Percentiles rank a stretch among this genome's conserved stretches.
Evolutionary conservation across 2,113 vertebrate species (phyloP).

Genomic region (Heptranchias perlo): DNA sequence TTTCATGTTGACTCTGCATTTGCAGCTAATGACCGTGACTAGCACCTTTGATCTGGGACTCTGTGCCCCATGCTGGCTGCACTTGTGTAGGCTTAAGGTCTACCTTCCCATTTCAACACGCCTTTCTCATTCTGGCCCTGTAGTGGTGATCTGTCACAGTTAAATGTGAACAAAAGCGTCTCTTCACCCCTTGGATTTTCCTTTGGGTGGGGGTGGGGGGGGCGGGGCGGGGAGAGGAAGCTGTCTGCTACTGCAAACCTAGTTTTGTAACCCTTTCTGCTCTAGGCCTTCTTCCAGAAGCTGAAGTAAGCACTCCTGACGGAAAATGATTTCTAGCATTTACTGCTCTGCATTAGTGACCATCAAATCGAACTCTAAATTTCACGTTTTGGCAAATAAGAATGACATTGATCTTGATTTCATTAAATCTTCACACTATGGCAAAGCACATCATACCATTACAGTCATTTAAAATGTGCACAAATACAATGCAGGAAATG

Average conservation of each 20-base stretch:
- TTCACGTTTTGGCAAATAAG: background rate
- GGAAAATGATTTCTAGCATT: background rate
- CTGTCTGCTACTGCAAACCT: background rate
- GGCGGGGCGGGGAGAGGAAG: background rate
- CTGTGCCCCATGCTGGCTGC: constrained; percentile 32
- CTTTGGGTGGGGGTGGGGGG: background rate
- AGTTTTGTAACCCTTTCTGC: constrained; percentile 32
- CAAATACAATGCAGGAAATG: background rate
- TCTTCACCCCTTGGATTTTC: constrained; percentile 34
- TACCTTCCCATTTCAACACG: constrained; percentile 34
- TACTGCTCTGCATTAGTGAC: background rate
- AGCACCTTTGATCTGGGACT: constrained; percentile 67
- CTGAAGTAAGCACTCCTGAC: background rate
- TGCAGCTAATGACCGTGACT: constrained; percentile 69
- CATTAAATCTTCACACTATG: background rate
- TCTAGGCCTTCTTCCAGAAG: background rate
- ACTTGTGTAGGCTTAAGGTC: constrained; percentile 36
- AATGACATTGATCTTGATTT: background rate
- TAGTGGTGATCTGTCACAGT: constrained; percentile 34
- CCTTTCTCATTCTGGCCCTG: constrained; percentile 33
- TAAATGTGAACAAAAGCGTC: constrained; percentile 36
- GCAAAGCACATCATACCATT: background rate
- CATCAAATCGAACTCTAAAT: background rate
- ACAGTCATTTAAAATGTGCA: background rate
- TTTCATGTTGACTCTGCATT: constrained; percentile 66